phyloP scores from a whole-genome alignment of 2,797 vertebrate species.

The Threskiornis aethiopicus region DNA sequence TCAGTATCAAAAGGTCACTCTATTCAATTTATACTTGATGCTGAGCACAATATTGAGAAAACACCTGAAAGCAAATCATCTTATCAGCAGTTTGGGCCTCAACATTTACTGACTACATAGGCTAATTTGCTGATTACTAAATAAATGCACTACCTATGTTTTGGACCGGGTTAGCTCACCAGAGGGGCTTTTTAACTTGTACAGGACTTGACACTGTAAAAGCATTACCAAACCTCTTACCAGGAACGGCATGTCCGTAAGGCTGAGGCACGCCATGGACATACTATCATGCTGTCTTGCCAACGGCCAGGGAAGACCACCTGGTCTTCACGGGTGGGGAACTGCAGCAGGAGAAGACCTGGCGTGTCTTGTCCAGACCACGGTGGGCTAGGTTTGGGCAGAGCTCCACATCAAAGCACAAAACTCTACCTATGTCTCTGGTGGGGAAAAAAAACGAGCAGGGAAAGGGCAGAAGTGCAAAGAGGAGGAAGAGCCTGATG shows the following conservation, averaged over 20 bases:
- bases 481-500: not conserved
- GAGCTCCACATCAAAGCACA: not conserved
- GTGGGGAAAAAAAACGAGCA: not conserved
- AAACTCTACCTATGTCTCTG: not conserved
- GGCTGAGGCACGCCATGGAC: not conserved
- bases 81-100: constrained; percentile 81
- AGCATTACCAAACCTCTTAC: constrained; percentile 51
- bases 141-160: constrained; percentile 83
- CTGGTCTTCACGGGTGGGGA: not conserved
- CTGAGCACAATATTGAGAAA: constrained; percentile 79
- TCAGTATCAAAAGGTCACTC: constrained; percentile 86
- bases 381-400: not conserved
- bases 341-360: not conserved
- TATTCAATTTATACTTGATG: constrained; percentile 87
- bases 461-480: not conserved
- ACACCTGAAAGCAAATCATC: constrained; percentile 87
- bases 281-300: not conserved
- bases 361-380: not conserved
- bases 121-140: constrained; percentile 89
- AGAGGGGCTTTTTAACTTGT: constrained; percentile 44
- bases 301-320: not conserved
- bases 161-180: constrained; percentile 41
- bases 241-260: not conserved
- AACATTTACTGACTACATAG: constrained; percentile 78
- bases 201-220: constrained; percentile 63